Conservation (phyloP, 2,113 vertebrate species). For the Pica pica region DNA sequence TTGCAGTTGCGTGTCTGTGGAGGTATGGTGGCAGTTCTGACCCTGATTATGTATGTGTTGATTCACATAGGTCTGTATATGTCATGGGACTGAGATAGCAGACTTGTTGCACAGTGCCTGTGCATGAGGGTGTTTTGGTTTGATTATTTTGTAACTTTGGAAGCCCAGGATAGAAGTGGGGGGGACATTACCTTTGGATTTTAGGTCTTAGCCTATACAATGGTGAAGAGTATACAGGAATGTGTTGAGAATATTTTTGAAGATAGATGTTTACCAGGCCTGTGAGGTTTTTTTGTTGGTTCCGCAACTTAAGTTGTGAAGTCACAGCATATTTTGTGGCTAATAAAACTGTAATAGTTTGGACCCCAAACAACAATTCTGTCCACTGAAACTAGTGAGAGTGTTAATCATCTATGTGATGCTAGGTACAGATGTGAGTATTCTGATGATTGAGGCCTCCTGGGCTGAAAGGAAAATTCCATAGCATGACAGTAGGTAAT, state of each 20-base stretch:
- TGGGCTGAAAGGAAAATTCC: background rate
- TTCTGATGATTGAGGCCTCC: background rate
- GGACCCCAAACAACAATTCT: background rate
- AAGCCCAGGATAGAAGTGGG: background rate
- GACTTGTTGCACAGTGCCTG: fast-evolving
- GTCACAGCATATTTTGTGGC: background rate
- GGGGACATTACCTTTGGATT: background rate
- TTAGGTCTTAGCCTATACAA: background rate
- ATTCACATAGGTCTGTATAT: background rate
- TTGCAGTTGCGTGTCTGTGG: background rate
- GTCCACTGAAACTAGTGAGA: background rate
- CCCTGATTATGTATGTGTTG: background rate
- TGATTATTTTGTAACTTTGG: background rate
- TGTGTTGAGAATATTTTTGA: background rate
- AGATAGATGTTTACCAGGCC: background rate
- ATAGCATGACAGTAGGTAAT: background rate
- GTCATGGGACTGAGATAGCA: background rate
- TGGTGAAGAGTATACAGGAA: background rate
- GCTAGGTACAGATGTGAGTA: background rate
- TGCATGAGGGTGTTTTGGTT: background rate
- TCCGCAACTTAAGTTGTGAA: background rate
- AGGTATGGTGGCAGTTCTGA: background rate
- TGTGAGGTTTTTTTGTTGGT: background rate
- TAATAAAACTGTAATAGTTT: background rate
- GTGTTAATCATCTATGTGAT: background rate